phyloP scores from a whole-genome alignment of 1,140 invertebrate genomes.

The Cydia fagiglandana region DNA sequence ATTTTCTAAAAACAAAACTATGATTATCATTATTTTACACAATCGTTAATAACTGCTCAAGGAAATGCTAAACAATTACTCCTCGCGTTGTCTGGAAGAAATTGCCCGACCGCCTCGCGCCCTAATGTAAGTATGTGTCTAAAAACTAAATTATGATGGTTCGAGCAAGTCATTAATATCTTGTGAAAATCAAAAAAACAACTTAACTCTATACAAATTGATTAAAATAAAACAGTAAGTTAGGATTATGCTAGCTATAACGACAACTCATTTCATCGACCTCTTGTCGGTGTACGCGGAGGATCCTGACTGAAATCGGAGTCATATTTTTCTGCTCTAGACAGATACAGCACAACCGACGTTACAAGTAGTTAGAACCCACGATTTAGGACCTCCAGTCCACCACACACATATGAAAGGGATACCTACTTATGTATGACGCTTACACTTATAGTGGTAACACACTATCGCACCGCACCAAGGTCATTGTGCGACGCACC shows the following conservation, averaged over 20 bases:
- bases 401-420: no score
- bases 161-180: background rate
- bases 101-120: background rate
- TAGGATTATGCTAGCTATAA: background rate
- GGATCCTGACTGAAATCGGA: no score
- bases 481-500: no score
- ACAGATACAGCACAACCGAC: no score
- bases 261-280: no score
- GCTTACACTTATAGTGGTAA: no score
- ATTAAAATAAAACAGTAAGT: background rate
- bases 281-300: no score
- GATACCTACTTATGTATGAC: no score
- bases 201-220: background rate
- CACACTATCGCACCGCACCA: no score
- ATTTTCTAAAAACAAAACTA: constrained; percentile 53
- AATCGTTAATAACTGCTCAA: constrained; percentile 34
- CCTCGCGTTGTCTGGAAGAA: background rate
- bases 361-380: no score
- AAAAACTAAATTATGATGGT: background rate
- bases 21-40: constrained; percentile 38
- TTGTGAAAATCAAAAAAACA: background rate
- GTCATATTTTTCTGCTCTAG: no score
- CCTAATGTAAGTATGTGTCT: background rate
- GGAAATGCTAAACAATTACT: background rate
- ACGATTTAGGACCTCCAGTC: no score